A percentile compares a stretch with the other conserved stretches of the same genome.
Evolutionary conservation across 1,140 invertebrate genomes (phyloP).

Genomic region (Daktulosphaira vitifoliae): DNA sequence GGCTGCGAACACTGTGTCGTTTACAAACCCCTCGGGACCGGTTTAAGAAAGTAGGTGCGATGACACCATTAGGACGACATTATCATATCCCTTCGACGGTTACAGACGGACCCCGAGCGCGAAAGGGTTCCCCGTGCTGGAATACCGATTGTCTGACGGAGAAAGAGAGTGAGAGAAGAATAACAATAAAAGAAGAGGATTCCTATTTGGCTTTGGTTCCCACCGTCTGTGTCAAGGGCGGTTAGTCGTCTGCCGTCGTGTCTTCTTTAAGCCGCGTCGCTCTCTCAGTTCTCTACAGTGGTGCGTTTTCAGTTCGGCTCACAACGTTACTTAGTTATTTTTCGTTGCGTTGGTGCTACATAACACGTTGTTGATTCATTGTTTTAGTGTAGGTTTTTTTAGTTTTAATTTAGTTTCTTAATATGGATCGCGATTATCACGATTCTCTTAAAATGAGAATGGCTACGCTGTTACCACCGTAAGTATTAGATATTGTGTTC

Average conservation of each 20-base stretch:
- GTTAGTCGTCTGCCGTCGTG: conserved; percentile 30
- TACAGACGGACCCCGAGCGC: neutral
- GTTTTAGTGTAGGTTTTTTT: neutral
- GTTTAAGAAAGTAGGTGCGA: conserved; percentile 19
- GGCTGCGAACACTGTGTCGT: neutral
- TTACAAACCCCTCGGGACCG: conserved; percentile 13
- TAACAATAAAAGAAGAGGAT: conserved; percentile 30
- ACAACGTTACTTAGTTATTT: conserved; percentile 3
- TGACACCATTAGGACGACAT: conserved; percentile 34
- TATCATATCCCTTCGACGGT: conserved; percentile 29
- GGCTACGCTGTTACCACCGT: conserved; percentile 22
- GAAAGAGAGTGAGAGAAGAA: conserved; percentile 15
- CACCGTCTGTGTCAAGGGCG: conserved; percentile 31
- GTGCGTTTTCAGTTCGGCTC: conserved; percentile 16
- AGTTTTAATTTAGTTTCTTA: neutral
- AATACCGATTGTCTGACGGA: conserved; percentile 25
- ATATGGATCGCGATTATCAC: conserved; percentile 9
- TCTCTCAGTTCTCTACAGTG: conserved; percentile 1
- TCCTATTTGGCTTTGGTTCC: conserved; percentile 32
- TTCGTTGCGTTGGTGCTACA: neutral
- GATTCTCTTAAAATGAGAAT: conserved; percentile 10
- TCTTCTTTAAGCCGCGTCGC: conserved; percentile 11
- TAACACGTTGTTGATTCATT: neutral
- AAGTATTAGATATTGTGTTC: too few species aligned
- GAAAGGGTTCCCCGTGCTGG: conserved; percentile 27